phyloP scores from a whole-genome alignment of 2,888 invertebrate species.

The Eupithecia inturbata region DNA sequence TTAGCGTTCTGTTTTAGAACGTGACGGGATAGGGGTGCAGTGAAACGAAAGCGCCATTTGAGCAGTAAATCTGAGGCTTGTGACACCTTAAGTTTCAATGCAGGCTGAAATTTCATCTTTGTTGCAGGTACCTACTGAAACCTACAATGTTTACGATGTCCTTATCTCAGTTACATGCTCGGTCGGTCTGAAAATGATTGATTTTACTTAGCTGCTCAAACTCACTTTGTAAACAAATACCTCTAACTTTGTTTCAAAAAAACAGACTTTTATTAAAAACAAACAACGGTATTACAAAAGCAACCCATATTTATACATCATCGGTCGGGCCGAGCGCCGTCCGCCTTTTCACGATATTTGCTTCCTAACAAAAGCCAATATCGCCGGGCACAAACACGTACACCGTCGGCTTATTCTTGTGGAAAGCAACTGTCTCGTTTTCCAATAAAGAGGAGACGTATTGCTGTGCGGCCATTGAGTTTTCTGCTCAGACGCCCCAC shows the following conservation, averaged over 20 bases:
- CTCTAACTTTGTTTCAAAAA: conserved; percentile 4
- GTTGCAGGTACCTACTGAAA: not conserved
- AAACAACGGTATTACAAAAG: conserved; percentile 29
- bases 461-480: conserved; percentile 76
- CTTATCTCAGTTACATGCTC: not conserved
- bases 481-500: conserved; percentile 73
- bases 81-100: conserved; percentile 28
- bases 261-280: conserved; percentile 33
- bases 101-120: conserved; percentile 24
- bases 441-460: conserved; percentile 79
- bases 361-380: conserved; percentile 70
- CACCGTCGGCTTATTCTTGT: conserved; percentile 66
- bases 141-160: conserved; percentile 1
- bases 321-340: conserved; percentile 40
- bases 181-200: not conserved
- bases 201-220: not conserved
- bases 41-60: conserved; percentile 27
- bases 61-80: conserved; percentile 30
- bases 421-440: conserved; percentile 78
- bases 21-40: conserved; percentile 49
- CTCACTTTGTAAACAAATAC: not conserved
- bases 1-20: conserved; percentile 69
- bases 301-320: conserved; percentile 39
- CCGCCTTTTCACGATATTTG: conserved; percentile 65
- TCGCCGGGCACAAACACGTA: conserved; percentile 69